Percentiles rank a stretch among this genome's conserved stretches.
phyloP scores from a whole-genome alignment of 2,888 invertebrate species.

The Tachina grossa region DNA sequence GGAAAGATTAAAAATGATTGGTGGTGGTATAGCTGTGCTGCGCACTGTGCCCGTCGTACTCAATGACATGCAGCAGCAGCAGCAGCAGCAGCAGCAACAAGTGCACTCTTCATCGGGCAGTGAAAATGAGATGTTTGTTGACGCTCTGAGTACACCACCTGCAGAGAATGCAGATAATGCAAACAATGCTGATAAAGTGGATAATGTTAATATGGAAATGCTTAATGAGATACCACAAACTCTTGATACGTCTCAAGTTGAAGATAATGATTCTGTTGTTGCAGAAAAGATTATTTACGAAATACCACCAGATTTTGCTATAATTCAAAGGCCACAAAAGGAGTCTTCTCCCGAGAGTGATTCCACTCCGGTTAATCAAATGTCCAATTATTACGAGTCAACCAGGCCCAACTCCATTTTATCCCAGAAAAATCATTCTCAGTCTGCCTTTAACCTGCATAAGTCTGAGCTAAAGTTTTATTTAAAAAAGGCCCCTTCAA shows the following conservation, averaged over 20 bases:
- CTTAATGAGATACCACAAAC: constrained; percentile 63
- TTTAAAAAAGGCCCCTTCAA: constrained; percentile 80
- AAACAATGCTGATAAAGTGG: constrained; percentile 39
- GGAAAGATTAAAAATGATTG: constrained; percentile 77
- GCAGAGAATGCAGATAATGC: constrained; percentile 39
- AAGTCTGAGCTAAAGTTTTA: constrained; percentile 80
- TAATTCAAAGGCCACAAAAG: neutral
- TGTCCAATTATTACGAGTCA: constrained; percentile 74
- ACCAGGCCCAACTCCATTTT: constrained; percentile 68
- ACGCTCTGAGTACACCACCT: constrained; percentile 79
- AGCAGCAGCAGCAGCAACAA: constrained; percentile 60
- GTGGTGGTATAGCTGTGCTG: constrained; percentile 76
- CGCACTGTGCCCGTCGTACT: constrained; percentile 52
- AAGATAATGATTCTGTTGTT: constrained; percentile 23
- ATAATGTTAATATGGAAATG: constrained; percentile 72
- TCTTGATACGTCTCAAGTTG: neutral
- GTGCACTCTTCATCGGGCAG: constrained; percentile 77
- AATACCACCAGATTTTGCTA: constrained; percentile 40
- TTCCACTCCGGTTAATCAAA: constrained; percentile 66
- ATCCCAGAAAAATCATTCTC: constrained; percentile 77
- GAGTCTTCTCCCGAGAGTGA: constrained; percentile 51
- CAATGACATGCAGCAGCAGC: constrained; percentile 59
- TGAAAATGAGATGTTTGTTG: constrained; percentile 80
- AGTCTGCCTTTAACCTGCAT: constrained; percentile 81
- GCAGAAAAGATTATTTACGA: constrained; percentile 67